phyloP scores from a whole-genome alignment of 1,140 invertebrate genomes.

The Octopus sinensis region DNA sequence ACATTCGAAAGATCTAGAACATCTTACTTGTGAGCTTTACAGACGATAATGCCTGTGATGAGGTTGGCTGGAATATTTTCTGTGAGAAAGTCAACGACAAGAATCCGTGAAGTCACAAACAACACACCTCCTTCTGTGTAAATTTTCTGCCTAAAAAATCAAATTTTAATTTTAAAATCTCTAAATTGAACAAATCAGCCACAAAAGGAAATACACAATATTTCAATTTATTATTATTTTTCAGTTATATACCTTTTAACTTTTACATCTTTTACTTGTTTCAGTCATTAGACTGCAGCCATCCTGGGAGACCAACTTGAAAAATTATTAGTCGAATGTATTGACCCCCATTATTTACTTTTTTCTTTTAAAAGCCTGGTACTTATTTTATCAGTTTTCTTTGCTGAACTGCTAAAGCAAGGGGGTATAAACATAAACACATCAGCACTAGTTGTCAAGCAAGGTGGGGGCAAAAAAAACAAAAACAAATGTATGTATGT shows the following conservation, averaged over 20 bases:
- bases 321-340: too few relatives aligned
- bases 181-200: background rate
- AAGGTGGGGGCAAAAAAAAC: too few relatives aligned
- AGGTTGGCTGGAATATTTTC: conserved; percentile 84
- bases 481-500: too few relatives aligned
- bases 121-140: conserved; percentile 91
- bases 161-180: background rate
- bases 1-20: conserved; percentile 60
- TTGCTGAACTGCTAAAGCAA: too few relatives aligned
- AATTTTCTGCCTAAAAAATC: conserved; percentile 56
- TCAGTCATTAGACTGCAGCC: background rate
- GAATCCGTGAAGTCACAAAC: conserved; percentile 84
- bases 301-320: too few relatives aligned
- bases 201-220: background rate
- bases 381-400: too few relatives aligned
- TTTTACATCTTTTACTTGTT: background rate
- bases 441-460: too few relatives aligned
- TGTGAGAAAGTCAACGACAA: conserved; percentile 94
- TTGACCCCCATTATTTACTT: too few relatives aligned
- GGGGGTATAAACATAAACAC: too few relatives aligned
- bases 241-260: background rate
- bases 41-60: conserved; percentile 83
- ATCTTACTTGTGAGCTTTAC: conserved; percentile 77
- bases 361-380: too few relatives aligned
- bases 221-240: background rate